Percentiles rank a stretch among this genome's conserved stretches.
phyloP scores from a whole-genome alignment of 2,888 invertebrate species.

The Tolmerus cingulatus region DNA sequence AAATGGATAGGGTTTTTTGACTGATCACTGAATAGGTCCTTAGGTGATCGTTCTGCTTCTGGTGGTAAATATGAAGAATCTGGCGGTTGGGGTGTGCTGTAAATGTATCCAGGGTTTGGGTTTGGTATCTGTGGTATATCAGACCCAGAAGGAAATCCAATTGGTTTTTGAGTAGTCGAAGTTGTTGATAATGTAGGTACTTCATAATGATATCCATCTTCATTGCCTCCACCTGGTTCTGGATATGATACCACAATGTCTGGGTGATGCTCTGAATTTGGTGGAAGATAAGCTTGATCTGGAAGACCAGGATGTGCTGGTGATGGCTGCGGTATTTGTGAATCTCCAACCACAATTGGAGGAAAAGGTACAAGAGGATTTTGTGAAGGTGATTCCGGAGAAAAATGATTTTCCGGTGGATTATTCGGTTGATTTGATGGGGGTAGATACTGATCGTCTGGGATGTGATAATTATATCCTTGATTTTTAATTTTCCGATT shows the following conservation, averaged over 20 bases:
- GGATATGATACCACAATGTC: conserved; percentile 19
- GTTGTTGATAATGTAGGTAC: conserved; percentile 31
- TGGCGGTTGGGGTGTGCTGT: conserved; percentile 35
- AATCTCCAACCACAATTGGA: conserved; percentile 46
- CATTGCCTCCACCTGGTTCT: background rate
- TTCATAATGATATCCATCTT: conserved; percentile 47
- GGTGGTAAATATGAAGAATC: conserved; percentile 27
- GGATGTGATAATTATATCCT: background rate
- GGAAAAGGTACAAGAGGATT: conserved; percentile 49
- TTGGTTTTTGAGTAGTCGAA: background rate
- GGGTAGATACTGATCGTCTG: conserved; percentile 56
- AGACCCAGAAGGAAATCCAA: conserved; percentile 30
- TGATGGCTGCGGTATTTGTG: conserved; percentile 52
- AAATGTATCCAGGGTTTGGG: conserved; percentile 31
- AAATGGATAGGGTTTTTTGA: conserved; percentile 53
- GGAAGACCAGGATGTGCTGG: background rate
- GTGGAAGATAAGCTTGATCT: conserved; percentile 33
- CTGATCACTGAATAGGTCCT: conserved; percentile 41
- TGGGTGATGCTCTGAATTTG: background rate
- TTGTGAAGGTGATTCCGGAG: conserved; percentile 42
- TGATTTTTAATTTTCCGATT: conserved; percentile 54
- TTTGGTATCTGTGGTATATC: conserved; percentile 17
- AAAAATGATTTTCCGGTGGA: conserved; percentile 54
- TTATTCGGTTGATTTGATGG: background rate
- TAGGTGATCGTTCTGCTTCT: conserved; percentile 37